Base-by-base conservation (phyloP, 2,888 invertebrate genomes). In the Morpho deidamia region DNA sequence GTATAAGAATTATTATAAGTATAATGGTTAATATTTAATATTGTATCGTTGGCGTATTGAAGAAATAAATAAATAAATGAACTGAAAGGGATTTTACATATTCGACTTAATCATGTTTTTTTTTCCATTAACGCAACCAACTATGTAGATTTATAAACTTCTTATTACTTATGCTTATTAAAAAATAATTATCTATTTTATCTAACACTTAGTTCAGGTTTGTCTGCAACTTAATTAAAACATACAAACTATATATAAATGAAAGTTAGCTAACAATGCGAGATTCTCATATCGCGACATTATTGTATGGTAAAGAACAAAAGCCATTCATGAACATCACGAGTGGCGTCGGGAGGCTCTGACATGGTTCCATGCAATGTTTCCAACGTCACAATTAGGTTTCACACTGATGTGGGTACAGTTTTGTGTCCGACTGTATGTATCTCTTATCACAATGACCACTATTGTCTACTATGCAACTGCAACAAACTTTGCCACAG, bases 301-400 rank as follows among this genome's bases (percentile, higher is more conserved):
- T 62, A 81, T 80, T 84, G 83, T 84, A 74, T 65, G 74, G 74
- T 70, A 78, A 85, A 86, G 89, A 87, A 89, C 88, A 89, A 88
- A 82, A 73, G 79, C 72, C 72, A 78, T 86, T 87, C 85, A 88
- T 83, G 76, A 80, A 78, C 81, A 80, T 68, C 59, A 72, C 73
- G 73, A 71, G 68, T 71, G 72, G 62, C 56, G 59, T 53, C 60
- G 58, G 81, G 81, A 81, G 81, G 74, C 74, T 72, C 72, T 82
- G 84, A 82, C 80, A 76, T 80, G 83, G 79, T 85, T 74, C 76
- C 74, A 69, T 71, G 81, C 79, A 78, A 78, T 83, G 85, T 84
- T 83, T 83, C 67, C 69, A 66, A 71, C 73, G 66, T 50, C 63
- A 87, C 88, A 85, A 87, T 87, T 88, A 85, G 79, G 75, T 83